Evolutionary conservation across 2,888 invertebrate species (phyloP).

Genomic region (Acleris literana): DNA sequence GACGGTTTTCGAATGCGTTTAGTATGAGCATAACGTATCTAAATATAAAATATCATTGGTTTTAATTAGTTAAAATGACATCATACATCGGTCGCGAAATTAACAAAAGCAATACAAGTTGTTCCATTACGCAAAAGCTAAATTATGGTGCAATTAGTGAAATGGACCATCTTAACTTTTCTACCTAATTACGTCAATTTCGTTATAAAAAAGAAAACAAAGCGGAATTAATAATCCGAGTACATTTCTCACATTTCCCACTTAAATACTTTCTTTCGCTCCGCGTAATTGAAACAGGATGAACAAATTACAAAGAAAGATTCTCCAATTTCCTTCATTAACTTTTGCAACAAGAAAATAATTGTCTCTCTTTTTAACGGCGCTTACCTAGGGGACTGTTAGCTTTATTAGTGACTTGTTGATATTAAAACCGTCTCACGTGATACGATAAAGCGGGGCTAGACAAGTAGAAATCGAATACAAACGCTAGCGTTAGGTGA

Average conservation of each 20-base stretch:
- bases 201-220: constrained; percentile 28
- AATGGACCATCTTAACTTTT: constrained; percentile 35
- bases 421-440: not conserved
- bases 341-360: constrained; percentile 32
- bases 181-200: constrained; percentile 28
- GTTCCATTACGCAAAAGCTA: constrained; percentile 19
- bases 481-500: no score
- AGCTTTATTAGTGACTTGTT: not conserved
- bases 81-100: not conserved
- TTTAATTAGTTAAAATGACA: no score
- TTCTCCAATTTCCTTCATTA: constrained; percentile 36
- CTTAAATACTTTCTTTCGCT: constrained; percentile 35
- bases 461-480: no score
- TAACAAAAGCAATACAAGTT: constrained; percentile 24
- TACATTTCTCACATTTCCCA: constrained; percentile 31
- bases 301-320: constrained; percentile 35
- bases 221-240: constrained; percentile 28
- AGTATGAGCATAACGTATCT: no score
- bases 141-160: constrained; percentile 32
- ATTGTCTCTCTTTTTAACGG: constrained; percentile 15
- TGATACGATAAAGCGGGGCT: no score
- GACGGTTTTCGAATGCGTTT: no score
- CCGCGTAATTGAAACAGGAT: constrained; percentile 36
- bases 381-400: not conserved
- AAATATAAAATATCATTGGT: no score